phyloP scores from a whole-genome alignment of 64 coral and sea anemone genomes.

The Pocillopora verrucosa region DNA sequence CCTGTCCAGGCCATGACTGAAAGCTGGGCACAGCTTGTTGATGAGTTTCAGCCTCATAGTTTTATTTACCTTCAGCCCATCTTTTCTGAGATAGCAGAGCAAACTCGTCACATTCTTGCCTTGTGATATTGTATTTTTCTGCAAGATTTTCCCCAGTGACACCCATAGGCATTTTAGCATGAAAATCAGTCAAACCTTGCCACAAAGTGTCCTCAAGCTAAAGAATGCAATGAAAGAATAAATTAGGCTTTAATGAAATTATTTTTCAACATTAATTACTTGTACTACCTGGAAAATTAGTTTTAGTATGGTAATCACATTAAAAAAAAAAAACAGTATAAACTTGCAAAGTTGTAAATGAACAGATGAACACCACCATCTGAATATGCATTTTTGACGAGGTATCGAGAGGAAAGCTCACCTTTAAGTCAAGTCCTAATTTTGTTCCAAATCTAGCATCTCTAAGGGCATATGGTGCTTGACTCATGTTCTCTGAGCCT shows the following conservation, averaged over 20 bases:
- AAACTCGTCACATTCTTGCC: conserved; percentile 92
- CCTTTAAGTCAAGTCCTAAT: conserved; percentile 89
- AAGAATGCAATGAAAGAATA: background rate
- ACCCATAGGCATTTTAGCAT: conserved; percentile 87
- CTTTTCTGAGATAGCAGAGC: conserved; percentile 85
- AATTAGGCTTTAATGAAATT: background rate
- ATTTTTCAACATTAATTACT: background rate
- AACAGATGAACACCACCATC: no score
- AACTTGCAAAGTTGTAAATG: no score
- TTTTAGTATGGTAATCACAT: no score
- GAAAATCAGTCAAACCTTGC: conserved; percentile 88
- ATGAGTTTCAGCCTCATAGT: background rate
- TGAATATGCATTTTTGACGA: background rate
- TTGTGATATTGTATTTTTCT: conserved; percentile 87
- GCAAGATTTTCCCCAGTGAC: conserved; percentile 97
- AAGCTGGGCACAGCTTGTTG: no score
- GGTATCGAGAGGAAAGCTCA: background rate
- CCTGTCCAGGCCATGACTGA: no score
- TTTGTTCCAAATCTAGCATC: conserved; percentile 93
- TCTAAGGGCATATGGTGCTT: conserved; percentile 93
- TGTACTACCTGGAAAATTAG: no score
- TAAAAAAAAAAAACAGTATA: no score
- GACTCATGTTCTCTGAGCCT: conserved; percentile 94
- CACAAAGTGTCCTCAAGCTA: conserved; percentile 95
- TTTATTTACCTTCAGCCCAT: conserved; percentile 86